Evolutionary conservation across 2,888 invertebrate genomes (phyloP).

Genomic region (Xestobium rufovillosum): DNA sequence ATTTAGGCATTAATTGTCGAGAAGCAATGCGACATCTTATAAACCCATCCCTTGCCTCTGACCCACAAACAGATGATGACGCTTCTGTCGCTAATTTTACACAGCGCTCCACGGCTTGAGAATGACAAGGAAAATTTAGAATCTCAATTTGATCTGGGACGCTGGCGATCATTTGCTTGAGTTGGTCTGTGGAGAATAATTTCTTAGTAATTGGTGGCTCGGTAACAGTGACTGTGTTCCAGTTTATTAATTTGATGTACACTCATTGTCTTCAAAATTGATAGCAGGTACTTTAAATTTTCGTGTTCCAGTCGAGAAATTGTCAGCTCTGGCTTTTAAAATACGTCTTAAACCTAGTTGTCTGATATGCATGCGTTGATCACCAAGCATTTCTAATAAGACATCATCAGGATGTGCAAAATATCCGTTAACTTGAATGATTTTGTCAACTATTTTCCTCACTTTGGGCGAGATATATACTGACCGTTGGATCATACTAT

Average conservation of each 20-base stretch:
- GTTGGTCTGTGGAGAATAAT: neutral
- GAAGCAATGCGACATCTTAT: conserved; percentile 8
- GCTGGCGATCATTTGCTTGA: neutral
- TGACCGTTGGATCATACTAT: conserved; percentile 7
- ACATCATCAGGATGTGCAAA: conserved; percentile 29
- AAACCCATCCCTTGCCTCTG: conserved; percentile 9
- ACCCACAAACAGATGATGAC: conserved; percentile 10
- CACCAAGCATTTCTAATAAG: conserved; percentile 25
- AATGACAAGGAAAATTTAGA: conserved; percentile 16
- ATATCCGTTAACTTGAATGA: conserved; percentile 23
- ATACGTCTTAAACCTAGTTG: conserved; percentile 24
- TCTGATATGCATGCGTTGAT: conserved; percentile 21
- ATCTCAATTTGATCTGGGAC: conserved; percentile 5
- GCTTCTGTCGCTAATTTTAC: conserved; percentile 21
- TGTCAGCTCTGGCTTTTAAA: conserved; percentile 19
- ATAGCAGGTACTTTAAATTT: conserved; percentile 9
- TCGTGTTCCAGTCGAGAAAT: conserved; percentile 1
- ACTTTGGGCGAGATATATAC: neutral
- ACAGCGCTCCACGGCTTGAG: conserved; percentile 19
- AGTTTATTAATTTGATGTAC: conserved; percentile 8
- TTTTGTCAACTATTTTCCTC: conserved; percentile 15
- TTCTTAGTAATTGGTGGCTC: conserved; percentile 7
- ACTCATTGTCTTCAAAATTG: conserved; percentile 11
- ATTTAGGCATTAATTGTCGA: conserved; percentile 8
- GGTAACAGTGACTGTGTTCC: conserved; percentile 2